Percentiles rank a stretch among this genome's conserved stretches.
These are phyloP conservation scores for Liparis tanakae DNA, from an alignment of 2,797 vertebrate genomes.

Conservation along the genomic window DNA sequence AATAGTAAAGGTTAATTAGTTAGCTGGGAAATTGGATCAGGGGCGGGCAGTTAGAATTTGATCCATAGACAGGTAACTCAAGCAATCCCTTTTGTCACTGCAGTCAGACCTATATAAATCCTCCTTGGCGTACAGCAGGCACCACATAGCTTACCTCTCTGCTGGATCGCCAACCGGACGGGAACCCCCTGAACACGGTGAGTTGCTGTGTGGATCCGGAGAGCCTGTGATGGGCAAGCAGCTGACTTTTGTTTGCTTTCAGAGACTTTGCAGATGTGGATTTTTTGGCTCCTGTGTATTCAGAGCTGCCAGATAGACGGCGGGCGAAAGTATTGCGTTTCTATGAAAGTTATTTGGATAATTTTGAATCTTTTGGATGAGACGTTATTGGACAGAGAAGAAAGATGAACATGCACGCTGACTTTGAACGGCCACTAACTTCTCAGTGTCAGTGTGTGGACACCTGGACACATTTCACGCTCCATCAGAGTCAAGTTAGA, in stretches of 20 bases:
- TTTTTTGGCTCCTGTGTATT: neutral
- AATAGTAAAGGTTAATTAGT: constrained; percentile 97
- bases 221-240: neutral
- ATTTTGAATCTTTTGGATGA: neutral
- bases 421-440: neutral
- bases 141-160: constrained; percentile 79
- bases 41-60: constrained; percentile 89
- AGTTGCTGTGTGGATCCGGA: constrained; percentile 33
- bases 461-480: constrained; percentile 14
- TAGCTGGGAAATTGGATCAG: constrained; percentile 91
- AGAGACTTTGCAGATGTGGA: neutral
- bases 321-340: neutral
- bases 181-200: constrained; percentile 66
- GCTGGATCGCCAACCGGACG: constrained; percentile 68
- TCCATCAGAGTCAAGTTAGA: constrained; percentile 13
- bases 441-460: neutral
- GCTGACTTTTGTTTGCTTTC: neutral
- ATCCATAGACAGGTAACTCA: constrained; percentile 94
- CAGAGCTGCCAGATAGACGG: neutral
- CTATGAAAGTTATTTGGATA: neutral
- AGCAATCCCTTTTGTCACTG: constrained; percentile 90
- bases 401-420: neutral
- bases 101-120: constrained; percentile 94
- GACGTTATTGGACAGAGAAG: neutral
- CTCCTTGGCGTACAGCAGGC: constrained; percentile 75